Evolutionary conservation across 2,888 invertebrate genomes (phyloP).

Genomic region (Lagria hirta): DNA sequence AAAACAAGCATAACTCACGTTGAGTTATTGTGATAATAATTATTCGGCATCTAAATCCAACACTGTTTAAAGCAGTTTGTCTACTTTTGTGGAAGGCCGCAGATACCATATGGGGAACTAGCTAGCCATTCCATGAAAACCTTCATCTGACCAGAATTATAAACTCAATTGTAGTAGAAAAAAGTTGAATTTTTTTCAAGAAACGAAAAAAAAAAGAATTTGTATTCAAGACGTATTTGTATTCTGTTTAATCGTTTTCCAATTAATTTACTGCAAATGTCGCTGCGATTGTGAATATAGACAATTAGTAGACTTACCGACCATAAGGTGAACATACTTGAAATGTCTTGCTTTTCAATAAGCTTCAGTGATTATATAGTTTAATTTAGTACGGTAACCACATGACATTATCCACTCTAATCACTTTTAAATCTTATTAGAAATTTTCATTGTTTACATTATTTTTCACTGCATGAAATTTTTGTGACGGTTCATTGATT

Average conservation of each 20-base stretch:
- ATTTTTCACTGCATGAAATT: no score
- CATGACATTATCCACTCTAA: no score
- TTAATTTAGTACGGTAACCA: no score
- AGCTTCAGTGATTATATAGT: no score
- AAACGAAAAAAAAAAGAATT: no score
- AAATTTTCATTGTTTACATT: no score
- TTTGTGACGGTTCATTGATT: no score
- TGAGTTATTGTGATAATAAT: slow-evolving; percentile 47
- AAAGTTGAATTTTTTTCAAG: neutral
- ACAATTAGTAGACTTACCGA: slow-evolving; percentile 4
- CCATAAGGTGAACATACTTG: slow-evolving; percentile 1
- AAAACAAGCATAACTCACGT: slow-evolving; percentile 37
- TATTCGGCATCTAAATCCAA: slow-evolving; percentile 47
- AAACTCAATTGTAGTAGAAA: slow-evolving; percentile 2
- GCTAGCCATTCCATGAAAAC: slow-evolving; percentile 44
- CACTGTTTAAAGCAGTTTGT: slow-evolving; percentile 43
- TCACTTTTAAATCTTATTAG: no score
- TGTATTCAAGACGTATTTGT: no score
- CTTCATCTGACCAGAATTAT: slow-evolving; percentile 49
- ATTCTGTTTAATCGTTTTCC: slow-evolving; percentile 1
- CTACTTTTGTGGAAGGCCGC: slow-evolving; percentile 41
- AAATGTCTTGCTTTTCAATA: no score
- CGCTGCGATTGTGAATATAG: neutral
- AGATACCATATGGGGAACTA: slow-evolving; percentile 44
- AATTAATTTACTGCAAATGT: slow-evolving; percentile 6